phyloP scores from a whole-genome alignment of 2,113 vertebrate species.

The Entelurus aequoreus region DNA sequence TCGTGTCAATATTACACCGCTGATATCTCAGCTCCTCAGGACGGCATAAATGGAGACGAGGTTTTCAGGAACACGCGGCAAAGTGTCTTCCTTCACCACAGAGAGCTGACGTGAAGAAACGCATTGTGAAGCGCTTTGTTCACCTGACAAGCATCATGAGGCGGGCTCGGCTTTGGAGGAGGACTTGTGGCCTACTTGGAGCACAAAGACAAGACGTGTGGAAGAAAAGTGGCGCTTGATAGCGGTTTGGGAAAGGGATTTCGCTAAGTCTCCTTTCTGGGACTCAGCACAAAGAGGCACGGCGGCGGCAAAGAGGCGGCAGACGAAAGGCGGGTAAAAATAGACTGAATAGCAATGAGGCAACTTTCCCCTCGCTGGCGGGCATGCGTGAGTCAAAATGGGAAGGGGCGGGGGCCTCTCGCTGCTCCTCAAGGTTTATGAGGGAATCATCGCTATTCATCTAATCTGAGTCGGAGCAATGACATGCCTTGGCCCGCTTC shows the following conservation, averaged over 20 bases:
- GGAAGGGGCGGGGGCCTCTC: slow-evolving; percentile 22
- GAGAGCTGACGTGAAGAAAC: too few relatives aligned
- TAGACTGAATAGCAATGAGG: slow-evolving; percentile 65
- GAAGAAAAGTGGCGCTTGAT: slow-evolving; percentile 7
- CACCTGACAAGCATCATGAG: too few relatives aligned
- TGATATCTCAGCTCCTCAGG: too few relatives aligned
- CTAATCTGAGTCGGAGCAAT: slow-evolving; percentile 33
- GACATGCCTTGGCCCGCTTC: slow-evolving; percentile 19
- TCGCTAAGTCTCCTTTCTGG: slow-evolving; percentile 42
- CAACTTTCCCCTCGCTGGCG: slow-evolving; percentile 47
- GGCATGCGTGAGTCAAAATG: slow-evolving; percentile 52
- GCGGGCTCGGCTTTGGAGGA: too few relatives aligned
- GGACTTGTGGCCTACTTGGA: background rate
- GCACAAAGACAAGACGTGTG: slow-evolving; percentile 21
- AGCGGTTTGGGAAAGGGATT: slow-evolving; percentile 24
- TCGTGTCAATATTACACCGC: too few relatives aligned
- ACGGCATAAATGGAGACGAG: too few relatives aligned
- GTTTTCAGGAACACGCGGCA: too few relatives aligned
- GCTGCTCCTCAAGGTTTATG: slow-evolving; percentile 39
- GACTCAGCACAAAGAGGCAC: slow-evolving; percentile 31
- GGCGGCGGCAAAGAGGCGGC: slow-evolving; percentile 28
- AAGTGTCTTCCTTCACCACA: too few relatives aligned
- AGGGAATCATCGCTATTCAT: slow-evolving; percentile 5
- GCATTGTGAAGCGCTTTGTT: too few relatives aligned
- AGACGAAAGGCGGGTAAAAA: slow-evolving; percentile 54